Conservation (phyloP, 2,888 invertebrate genomes). For the Himalopsyche japonica region DNA sequence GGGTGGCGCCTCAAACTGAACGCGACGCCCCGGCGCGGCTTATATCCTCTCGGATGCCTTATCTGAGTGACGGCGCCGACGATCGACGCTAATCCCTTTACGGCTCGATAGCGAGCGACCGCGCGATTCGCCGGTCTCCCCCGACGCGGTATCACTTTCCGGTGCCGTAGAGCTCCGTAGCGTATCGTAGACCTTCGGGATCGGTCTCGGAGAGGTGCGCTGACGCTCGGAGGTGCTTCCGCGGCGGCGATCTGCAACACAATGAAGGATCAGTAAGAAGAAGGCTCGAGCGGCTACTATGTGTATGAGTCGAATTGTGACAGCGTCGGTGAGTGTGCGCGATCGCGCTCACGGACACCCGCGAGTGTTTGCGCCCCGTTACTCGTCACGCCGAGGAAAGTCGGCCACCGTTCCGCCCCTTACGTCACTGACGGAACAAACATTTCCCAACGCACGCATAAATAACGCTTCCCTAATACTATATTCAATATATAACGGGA, state of each 20-base stretch:
- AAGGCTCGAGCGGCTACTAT: conserved; percentile 39
- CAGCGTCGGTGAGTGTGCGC: conserved; percentile 10
- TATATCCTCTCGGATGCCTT: conserved; percentile 17
- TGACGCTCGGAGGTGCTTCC: conserved; percentile 23
- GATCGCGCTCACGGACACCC: conserved; percentile 23
- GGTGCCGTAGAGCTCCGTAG: not conserved
- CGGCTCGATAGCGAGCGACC: not conserved
- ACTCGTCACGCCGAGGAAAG: conserved; percentile 32
- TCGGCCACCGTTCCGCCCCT: conserved; percentile 13
- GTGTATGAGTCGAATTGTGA: conserved; percentile 35
- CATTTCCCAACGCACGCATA: not conserved
- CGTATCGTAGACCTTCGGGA: not conserved
- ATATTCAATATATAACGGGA: too few relatives aligned
- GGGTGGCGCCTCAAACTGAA: conserved; percentile 43
- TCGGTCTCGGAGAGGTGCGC: not conserved
- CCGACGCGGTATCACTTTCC: not conserved
- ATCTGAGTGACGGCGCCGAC: conserved; percentile 38
- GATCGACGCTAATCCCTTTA: conserved; percentile 5
- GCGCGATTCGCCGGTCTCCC: not conserved
- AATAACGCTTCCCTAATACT: not conserved
- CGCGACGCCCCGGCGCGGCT: conserved; percentile 52
- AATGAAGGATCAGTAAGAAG: conserved; percentile 30
- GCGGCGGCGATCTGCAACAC: conserved; percentile 39
- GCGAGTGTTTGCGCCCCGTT: conserved; percentile 42
- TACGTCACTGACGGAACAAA: not conserved